Conservation (phyloP, 2,797 vertebrate species). For the Lepilemur septentrionalis region DNA sequence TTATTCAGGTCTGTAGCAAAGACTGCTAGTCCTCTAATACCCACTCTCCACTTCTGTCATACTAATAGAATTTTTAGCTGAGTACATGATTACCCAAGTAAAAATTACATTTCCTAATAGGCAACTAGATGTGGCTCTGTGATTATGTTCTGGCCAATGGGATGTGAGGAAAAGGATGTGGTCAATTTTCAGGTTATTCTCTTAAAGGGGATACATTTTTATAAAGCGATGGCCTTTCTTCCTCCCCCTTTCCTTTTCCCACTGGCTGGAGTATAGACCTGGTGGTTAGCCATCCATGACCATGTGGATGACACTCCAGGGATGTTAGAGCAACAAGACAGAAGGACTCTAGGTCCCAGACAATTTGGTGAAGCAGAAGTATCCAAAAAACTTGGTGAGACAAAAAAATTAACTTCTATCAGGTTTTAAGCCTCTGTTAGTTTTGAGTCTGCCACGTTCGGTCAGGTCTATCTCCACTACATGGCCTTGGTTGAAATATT, state of each 20-base stretch:
- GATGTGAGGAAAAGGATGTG: neutral
- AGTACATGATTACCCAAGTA: neutral
- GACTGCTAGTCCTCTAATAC: neutral
- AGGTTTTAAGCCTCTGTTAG: neutral
- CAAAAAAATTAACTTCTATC: constrained; percentile 2
- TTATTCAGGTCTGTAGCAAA: neutral
- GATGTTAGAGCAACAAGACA: neutral
- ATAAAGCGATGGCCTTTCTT: neutral
- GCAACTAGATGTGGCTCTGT: neutral
- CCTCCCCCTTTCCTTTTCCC: neutral
- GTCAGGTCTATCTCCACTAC: neutral
- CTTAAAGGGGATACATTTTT: neutral
- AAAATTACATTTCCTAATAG: neutral
- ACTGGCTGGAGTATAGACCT: neutral
- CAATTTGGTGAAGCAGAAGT: neutral
- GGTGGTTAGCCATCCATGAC: neutral
- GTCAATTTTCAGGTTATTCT: neutral
- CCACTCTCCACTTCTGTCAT: neutral
- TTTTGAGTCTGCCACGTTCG: neutral
- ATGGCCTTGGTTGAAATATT: neutral
- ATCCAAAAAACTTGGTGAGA: constrained; percentile 6
- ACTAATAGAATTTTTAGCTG: neutral
- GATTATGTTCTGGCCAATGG: neutral
- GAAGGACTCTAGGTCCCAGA: neutral
- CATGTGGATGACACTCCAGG: neutral